Conservation (phyloP, 2,797 vertebrate genomes). For the Pseudochirops cupreus region DNA sequence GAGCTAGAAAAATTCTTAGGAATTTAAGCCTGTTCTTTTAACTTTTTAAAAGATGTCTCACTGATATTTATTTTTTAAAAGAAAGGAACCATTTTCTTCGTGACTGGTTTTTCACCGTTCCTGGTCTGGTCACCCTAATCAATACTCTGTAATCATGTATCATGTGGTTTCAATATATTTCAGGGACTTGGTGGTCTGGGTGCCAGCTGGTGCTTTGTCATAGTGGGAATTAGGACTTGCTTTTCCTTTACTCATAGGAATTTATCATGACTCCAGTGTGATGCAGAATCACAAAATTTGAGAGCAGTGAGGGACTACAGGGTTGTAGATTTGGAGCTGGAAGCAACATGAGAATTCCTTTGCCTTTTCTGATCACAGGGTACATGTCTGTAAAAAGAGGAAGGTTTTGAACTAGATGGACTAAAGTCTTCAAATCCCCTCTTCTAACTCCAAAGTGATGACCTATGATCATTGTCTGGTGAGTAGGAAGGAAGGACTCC, state of each 20-base stretch:
- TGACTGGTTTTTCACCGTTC: not conserved
- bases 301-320: not conserved
- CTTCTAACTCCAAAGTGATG: not conserved
- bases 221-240: not conserved
- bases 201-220: not conserved
- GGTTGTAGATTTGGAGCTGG: not conserved
- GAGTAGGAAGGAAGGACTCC: constrained; percentile 3
- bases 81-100: not conserved
- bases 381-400: not conserved
- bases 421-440: not conserved
- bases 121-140: not conserved
- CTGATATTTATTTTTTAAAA: not conserved
- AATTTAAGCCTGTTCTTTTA: not conserved
- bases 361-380: not conserved
- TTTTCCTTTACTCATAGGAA: not conserved
- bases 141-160: not conserved
- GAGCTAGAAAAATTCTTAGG: not conserved
- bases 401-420: not conserved
- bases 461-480: not conserved
- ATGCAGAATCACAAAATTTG: not conserved
- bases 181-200: not conserved
- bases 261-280: not conserved
- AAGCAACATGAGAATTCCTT: not conserved
- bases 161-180: not conserved
- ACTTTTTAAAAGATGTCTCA: not conserved